Evolutionary conservation across 2,113 vertebrate species (phyloP), one percentile per base, ranked within the genome.

Genomic region (Ariopsis seemanni): DNA sequence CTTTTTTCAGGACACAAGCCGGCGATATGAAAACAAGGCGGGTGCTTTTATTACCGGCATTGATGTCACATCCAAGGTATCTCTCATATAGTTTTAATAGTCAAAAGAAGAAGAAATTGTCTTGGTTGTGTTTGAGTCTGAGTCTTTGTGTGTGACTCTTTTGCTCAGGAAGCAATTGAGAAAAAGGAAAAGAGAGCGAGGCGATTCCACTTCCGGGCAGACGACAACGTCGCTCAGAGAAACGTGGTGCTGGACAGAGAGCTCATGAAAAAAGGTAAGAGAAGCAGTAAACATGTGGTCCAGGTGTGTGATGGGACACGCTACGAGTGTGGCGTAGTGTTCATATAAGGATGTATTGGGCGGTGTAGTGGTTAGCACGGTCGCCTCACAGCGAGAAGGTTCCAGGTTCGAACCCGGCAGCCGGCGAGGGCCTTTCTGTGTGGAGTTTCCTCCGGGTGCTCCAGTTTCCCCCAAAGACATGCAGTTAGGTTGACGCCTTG

Each of bases 1-100:
- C 30, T 94, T 91, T 82, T 89, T 91, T 83, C 92, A 99, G 98
- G 98, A 99, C 90, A 98, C 97, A 5, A 97, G 97, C 53, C 95
- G 98, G 83, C 93, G 97, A 1, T 99, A 99, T 0, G 98, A 99
- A 93, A 99, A 99, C 95, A 99, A 99, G 92, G 97, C 97, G 9
- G 98, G 98, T 53, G 96, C 97, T 5, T 99, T 99, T 92, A 99
- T 99, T 93, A 99, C 98, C 0, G 98, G 98, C 30, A 99, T 99
- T 7, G 98, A 99, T 84, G 98, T 99, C 30, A 99, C 96, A 60
- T 99, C 98, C 0, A 99, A 99, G 97, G 98, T 99, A 94, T 82
- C 1, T 18, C 7, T 50, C 27, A 48, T 9, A 42, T 12, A 30
- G 25, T 30, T 57, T 57, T 80, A 30, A 4, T 17, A 34, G 4